Evolutionary conservation across 1,140 invertebrate genomes (phyloP), one percentile per base, ranked within the genome.

Genomic region (Panonychus citri): DNA sequence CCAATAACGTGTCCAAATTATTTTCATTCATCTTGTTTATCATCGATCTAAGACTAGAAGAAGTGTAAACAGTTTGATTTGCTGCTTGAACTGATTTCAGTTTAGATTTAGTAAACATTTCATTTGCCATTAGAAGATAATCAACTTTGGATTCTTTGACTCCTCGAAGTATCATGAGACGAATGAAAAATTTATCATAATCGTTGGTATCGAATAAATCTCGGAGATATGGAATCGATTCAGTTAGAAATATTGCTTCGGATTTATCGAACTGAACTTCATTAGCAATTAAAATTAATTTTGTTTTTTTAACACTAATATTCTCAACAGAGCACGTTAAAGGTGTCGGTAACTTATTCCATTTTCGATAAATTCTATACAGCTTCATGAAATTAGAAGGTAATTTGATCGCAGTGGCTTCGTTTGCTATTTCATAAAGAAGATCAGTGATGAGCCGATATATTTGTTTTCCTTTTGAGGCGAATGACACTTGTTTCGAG

Each of bases 361-460:
- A 17, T 26, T 54, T 19, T 12, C 59, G 56, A 52, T 60, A 50
- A 17, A 60, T 39, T 34, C 15, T 48, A 25, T 60, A 60, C 7
- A 60, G 7, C 8, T 55, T 15, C 5, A 25, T 39, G 27, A 54
- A 60, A 7, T 55, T 24, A 24, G 7, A 4, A 17, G 59, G 56
- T 21, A 60, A 27, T 15, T 15, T 50, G n/a, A 54, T 27, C 19
- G 49, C 8, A 21, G 28, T 48, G 34, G 13, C 7, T 5, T n/a
- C 12, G 2, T 25, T n/a, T 8, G 13, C 24, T n/a, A 55, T n/a
- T 24, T 59, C n/a, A 42, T 12, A 21, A 7, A 59, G 24, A 53
- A 27, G 54, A 48, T 21, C 37, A 28, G 55, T 53, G 53, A 56
- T 55, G 8, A 56, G 12, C 15, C 51, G 26, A n/a, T 39, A 24